Evolutionary conservation across 2,797 vertebrate species (phyloP).

Genomic region (Scyliorhinus canicula): DNA sequence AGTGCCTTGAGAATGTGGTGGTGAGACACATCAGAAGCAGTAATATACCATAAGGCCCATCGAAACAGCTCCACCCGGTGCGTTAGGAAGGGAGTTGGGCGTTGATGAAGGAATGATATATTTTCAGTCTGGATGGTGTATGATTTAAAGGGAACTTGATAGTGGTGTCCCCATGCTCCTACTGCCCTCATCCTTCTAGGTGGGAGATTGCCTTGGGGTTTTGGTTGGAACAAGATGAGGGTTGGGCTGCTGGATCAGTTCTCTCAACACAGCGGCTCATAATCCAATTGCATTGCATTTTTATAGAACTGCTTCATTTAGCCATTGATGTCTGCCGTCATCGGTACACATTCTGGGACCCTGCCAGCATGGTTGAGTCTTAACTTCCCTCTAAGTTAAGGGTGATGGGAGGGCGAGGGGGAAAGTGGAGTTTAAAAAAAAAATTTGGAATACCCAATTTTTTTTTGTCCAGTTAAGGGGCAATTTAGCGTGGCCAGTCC

Average conservation of each 20-base stretch:
- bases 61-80: background rate
- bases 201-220: background rate
- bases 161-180: background rate
- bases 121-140: background rate
- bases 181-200: background rate
- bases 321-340: background rate
- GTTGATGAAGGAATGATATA: background rate
- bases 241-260: background rate
- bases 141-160: background rate
- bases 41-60: background rate
- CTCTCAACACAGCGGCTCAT: background rate
- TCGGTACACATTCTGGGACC: background rate
- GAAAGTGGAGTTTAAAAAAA: too few species aligned
- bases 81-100: background rate
- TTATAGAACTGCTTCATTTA: background rate
- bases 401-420: background rate
- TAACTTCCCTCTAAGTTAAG: background rate
- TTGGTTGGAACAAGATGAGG: background rate
- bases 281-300: background rate
- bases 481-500: too few species aligned
- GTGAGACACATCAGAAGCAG: background rate
- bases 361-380: background rate
- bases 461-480: too few species aligned
- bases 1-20: background rate
- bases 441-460: too few species aligned